Evolutionary conservation across 2,113 vertebrate species (phyloP).

Genomic region (Xiphophorus couchianus): DNA sequence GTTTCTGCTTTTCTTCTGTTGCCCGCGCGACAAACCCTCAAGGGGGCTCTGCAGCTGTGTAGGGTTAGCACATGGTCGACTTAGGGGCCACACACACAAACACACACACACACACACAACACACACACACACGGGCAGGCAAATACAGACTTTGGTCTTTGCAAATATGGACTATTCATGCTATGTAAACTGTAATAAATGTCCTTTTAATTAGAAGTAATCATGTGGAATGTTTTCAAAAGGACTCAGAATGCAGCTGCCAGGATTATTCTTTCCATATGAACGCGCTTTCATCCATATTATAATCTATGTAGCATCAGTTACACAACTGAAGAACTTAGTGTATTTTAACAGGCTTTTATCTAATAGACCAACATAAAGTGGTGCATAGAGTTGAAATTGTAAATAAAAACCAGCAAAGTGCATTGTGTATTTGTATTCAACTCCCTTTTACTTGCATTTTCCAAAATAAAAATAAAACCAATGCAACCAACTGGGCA

Average conservation of each 20-base stretch:
- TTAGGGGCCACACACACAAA: slow-evolving; percentile 77
- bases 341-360: neutral
- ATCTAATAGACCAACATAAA: neutral
- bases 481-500: too few relatives aligned
- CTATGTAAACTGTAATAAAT: slow-evolving; percentile 40
- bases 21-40: slow-evolving; percentile 77
- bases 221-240: slow-evolving; percentile 8
- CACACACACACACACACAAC: slow-evolving; percentile 39
- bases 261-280: neutral
- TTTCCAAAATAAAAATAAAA: too few relatives aligned
- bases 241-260: neutral
- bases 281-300: neutral
- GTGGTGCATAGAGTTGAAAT: too few relatives aligned
- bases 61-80: slow-evolving; percentile 79
- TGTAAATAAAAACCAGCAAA: too few relatives aligned
- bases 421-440: too few relatives aligned
- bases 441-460: too few relatives aligned
- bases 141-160: slow-evolving; percentile 57
- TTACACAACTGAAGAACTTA: neutral
- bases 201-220: slow-evolving; percentile 32
- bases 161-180: slow-evolving; percentile 61
- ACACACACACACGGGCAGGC: slow-evolving; percentile 36
- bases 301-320: neutral
- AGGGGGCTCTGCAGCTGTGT: slow-evolving; percentile 79
- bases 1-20: slow-evolving; percentile 61